A percentile compares a stretch with the other conserved stretches of the same genome.
Conservation (phyloP, 1,140 invertebrate genomes). For the Trichonephila clavata region DNA sequence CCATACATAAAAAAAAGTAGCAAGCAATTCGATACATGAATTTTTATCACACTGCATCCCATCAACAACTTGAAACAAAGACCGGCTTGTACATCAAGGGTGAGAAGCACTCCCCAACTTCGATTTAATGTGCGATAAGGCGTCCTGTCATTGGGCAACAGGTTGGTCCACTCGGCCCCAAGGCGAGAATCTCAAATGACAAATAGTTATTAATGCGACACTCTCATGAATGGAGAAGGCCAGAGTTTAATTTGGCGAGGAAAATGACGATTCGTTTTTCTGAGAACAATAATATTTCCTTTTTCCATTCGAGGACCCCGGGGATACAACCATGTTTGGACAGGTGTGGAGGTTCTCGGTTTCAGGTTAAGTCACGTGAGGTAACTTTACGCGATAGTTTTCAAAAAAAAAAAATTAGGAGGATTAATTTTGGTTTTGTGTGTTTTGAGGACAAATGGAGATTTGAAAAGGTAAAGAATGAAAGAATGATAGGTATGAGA, state of each 20-base stretch:
- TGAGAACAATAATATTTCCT: background rate
- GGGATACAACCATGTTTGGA: background rate
- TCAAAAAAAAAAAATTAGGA: too few species aligned
- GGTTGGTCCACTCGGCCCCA: background rate
- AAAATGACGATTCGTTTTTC: conserved; percentile 12
- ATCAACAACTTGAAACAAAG: conserved; percentile 28
- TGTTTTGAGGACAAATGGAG: too few species aligned
- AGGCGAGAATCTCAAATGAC: conserved; percentile 22
- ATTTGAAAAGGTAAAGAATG: too few species aligned
- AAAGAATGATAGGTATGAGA: too few species aligned
- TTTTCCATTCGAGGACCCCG: background rate
- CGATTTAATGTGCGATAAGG: conserved; percentile 10
- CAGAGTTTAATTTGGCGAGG: conserved; percentile 44
- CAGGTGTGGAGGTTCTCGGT: conserved; percentile 12
- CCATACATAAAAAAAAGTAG: background rate
- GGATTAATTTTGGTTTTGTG: too few species aligned
- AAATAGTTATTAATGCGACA: conserved; percentile 49
- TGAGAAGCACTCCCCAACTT: background rate
- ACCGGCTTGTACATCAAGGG: background rate
- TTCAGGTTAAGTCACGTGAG: background rate
- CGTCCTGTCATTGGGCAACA: conserved; percentile 7
- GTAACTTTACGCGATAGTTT: background rate
- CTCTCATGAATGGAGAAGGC: conserved; percentile 7
- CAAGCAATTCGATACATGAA: background rate
- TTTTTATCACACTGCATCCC: background rate